Evolutionary conservation across 1,140 invertebrate species (phyloP), one percentile per base, ranked within the genome.

Genomic region (Aleiodes sp.): DNA sequence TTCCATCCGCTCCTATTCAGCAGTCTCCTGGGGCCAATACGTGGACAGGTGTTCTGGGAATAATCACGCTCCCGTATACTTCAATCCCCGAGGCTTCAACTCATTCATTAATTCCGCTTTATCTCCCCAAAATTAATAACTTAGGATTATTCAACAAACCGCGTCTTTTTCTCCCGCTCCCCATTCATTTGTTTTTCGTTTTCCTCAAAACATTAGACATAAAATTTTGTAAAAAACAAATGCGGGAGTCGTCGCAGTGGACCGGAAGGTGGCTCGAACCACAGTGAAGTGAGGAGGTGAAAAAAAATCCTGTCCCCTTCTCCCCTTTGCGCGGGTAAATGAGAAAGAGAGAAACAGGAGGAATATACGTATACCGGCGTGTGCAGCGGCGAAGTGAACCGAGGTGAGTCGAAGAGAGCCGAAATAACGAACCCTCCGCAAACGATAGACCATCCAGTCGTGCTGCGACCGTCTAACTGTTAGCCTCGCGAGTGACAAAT

Each of bases 371-470:
- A 56, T 19, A 57, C 52, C 39, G 57, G 61, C 60, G 61, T 61
- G 56, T 71, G 69, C 46, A 31, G 33, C 2, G 1, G 28, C 78
- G 79, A 76, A 70, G 62, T 35, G 10, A 6, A 10, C 68, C 79
- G 78, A 78, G 4, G 4, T 1, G 6, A 4, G 3, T 8, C 78
- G 79, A 79, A 60, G 68, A 61, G 59, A 21, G 29, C 74, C 78
- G 77, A 81, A 73, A 73, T 68, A 74, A 74, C 77, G 68, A 77
- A 77, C 76, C 78, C 79, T 80, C 78, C 63, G 71, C 74, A 73
- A 73, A 73, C 77, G 68, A 66, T 71, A 60, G 37, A 75, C 76
- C 73, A 81, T 79, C 77, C 78, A 83, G 81, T 83, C 75, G 75
- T 78, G 78, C 78, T 78, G 74, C 80, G 80, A 81, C 73, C 78